Percentiles rank a stretch among this genome's conserved stretches.
Conservation (phyloP, 2,113 vertebrate species). For the Thalassoma bifasciatum region DNA sequence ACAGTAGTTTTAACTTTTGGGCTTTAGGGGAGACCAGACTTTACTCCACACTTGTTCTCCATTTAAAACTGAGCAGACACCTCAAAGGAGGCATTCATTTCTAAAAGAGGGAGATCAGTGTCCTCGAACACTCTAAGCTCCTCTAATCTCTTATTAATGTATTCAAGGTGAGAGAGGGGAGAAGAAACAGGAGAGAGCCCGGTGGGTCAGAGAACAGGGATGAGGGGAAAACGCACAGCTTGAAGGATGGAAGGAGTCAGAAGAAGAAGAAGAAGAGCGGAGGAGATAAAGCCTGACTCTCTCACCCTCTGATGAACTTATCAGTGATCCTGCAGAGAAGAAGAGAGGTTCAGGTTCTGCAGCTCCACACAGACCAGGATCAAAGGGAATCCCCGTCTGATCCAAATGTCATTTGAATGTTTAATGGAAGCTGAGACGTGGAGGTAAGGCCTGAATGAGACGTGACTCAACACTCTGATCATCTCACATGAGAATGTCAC, state of each 20-base stretch:
- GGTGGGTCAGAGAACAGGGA: constrained; percentile 29
- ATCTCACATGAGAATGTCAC: constrained; percentile 1
- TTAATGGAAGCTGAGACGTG: constrained; percentile 25
- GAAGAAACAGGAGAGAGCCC: constrained; percentile 30
- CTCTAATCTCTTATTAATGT: constrained; percentile 70
- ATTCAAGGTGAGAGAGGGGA: constrained; percentile 35
- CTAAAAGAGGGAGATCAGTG: constrained; percentile 26
- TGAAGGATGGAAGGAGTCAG: constrained; percentile 8
- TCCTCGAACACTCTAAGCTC: constrained; percentile 46
- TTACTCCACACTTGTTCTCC: constrained; percentile 29
- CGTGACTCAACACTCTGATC: constrained; percentile 33
- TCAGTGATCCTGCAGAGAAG: constrained; percentile 25
- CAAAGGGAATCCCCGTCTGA: constrained; percentile 56
- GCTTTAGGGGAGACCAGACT: constrained; percentile 6
- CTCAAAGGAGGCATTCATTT: constrained; percentile 31
- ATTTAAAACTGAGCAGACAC: constrained; percentile 41
- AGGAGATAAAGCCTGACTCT: constrained; percentile 26
- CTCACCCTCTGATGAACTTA: constrained; percentile 46
- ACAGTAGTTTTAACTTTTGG: not conserved
- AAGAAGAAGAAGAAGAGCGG: not conserved
- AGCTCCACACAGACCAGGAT: constrained; percentile 45
- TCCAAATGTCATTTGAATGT: constrained; percentile 63
- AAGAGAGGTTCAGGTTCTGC: constrained; percentile 9
- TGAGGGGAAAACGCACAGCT: constrained; percentile 4
- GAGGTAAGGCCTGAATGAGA: constrained; percentile 34